Evolutionary conservation across 2,113 vertebrate genomes (phyloP).

Genomic region (Rhegmatorhina hoffmannsi): DNA sequence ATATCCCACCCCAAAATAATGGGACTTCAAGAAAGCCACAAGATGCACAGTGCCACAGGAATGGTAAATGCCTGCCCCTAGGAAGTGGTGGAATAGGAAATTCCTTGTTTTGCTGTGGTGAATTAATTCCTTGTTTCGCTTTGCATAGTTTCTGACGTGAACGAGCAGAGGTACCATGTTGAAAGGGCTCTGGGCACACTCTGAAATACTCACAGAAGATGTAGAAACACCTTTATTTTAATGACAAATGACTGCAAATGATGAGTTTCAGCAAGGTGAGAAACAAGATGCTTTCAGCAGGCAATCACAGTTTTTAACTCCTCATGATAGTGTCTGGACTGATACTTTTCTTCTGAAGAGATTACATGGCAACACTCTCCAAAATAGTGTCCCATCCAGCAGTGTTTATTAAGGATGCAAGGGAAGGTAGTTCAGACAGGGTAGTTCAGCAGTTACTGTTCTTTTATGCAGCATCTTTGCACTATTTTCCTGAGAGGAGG

Average conservation of each 20-base stretch:
- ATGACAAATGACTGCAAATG: not conserved
- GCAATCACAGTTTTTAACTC: not conserved
- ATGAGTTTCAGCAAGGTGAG: not conserved
- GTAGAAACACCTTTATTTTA: not conserved
- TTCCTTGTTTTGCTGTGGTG: not conserved
- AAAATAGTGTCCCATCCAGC: not conserved
- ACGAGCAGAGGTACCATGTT: accelerated
- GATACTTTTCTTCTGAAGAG: not conserved
- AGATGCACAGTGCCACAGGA: accelerated
- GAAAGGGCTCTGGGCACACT: not conserved
- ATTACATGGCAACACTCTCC: not conserved
- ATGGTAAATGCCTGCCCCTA: not conserved
- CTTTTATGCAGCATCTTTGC: not conserved
- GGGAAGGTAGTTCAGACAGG: not conserved
- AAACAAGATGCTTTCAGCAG: not conserved
- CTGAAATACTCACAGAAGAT: not conserved
- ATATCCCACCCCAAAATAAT: not conserved
- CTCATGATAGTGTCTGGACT: not conserved
- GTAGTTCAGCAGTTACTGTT: not conserved
- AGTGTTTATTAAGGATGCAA: not conserved
- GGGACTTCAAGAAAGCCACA: not conserved
- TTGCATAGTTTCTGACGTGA: not conserved
- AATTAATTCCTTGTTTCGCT: not conserved
- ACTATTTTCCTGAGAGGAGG: not conserved
- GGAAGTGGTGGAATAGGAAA: not conserved